A percentile compares a stretch with the other conserved stretches of the same genome.
These are phyloP conservation scores for Actenoides hombroni DNA, from an alignment of 2,113 vertebrate genomes.

Conservation along the genomic window DNA sequence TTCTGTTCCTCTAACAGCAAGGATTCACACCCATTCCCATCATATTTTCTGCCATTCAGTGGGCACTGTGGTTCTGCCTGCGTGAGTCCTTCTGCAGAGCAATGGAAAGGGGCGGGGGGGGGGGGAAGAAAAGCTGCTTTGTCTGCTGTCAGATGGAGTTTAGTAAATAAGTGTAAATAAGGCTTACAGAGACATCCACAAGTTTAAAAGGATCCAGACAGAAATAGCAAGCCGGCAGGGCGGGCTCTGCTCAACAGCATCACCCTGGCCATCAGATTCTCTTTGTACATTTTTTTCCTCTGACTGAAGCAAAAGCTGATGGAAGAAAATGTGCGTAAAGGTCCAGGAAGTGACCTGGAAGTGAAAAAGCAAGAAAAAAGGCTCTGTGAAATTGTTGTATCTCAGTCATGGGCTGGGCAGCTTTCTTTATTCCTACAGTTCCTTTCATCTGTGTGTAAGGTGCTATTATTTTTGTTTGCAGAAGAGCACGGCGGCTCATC, in stretches of 20 bases:
- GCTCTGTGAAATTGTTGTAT: background rate
- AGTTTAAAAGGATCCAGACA: constrained; percentile 47
- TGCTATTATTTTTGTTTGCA: background rate
- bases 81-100: background rate
- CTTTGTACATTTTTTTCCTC: background rate
- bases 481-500: background rate
- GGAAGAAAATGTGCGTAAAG: background rate
- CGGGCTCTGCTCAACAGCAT: background rate
- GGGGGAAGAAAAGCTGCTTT: background rate
- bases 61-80: background rate
- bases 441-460: background rate
- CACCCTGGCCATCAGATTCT: background rate
- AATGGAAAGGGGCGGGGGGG: background rate
- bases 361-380: background rate
- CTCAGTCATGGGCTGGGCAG: background rate
- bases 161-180: constrained; percentile 63
- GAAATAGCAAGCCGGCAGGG: constrained; percentile 26
- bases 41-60: constrained; percentile 46
- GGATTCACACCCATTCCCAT: constrained; percentile 49
- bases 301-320: constrained; percentile 19
- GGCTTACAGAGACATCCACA: constrained; percentile 9
- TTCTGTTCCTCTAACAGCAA: background rate
- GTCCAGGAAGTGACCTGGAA: constrained; percentile 30
- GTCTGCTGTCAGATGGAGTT: constrained; percentile 52
- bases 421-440: background rate